Percentiles rank a stretch among this genome's conserved stretches.
Conservation (phyloP, 1,140 invertebrate species). For the Trachymyrmex cornetzi region DNA sequence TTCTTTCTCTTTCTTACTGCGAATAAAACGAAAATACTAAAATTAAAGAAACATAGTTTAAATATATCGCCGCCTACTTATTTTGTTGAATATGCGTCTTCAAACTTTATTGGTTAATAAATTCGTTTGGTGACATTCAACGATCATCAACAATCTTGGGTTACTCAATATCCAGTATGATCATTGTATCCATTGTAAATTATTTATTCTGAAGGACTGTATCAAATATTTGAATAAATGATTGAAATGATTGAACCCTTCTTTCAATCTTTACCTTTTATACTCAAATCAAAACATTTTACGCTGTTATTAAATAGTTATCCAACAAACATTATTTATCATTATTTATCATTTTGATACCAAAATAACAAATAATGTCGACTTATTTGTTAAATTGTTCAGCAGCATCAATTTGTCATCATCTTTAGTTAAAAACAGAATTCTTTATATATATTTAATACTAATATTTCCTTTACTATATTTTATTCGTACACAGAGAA, state of each 20-base stretch:
- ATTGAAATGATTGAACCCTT: too few relatives aligned
- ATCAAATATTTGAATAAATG: neutral
- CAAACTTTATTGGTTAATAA: neutral
- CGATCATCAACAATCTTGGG: neutral
- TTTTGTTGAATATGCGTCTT: neutral
- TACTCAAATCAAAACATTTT: neutral
- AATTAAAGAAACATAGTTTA: neutral
- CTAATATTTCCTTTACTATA: neutral
- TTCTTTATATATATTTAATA: neutral
- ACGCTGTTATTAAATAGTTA: too few relatives aligned
- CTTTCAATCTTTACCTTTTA: neutral
- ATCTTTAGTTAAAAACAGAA: neutral
- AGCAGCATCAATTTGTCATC: neutral
- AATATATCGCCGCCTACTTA: neutral
- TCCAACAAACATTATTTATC: too few relatives aligned
- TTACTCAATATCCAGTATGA: neutral
- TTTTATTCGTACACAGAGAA: too few relatives aligned
- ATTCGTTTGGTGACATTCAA: neutral
- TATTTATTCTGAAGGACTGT: neutral
- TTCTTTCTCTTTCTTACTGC: neutral
- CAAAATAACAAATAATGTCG: too few relatives aligned
- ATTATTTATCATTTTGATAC: too few relatives aligned
- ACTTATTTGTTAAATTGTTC: too few relatives aligned
- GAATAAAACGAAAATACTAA: neutral
- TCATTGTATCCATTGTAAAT: neutral